phyloP scores from a whole-genome alignment of 2,888 invertebrate species.

The Cryptops parisi region DNA sequence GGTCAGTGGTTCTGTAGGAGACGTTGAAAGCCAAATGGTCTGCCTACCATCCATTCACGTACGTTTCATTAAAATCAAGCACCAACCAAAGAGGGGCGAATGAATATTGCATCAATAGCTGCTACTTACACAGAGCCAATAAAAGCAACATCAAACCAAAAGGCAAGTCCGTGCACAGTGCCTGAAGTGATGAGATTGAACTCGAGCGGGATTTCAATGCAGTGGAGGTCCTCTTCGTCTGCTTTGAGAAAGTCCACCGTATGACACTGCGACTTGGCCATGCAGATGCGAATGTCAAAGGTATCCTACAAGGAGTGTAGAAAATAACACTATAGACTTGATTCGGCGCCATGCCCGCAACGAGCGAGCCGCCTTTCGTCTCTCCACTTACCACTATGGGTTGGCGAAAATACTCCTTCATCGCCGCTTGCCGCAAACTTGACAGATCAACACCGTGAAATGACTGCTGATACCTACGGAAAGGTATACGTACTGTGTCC shows the following conservation, averaged over 20 bases:
- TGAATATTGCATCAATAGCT: not conserved
- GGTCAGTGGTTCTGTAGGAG: slow-evolving; percentile 93
- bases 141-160: slow-evolving; percentile 99
- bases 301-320: slow-evolving; percentile 48
- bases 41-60: too few relatives aligned
- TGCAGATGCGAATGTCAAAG: slow-evolving; percentile 92
- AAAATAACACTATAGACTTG: not conserved
- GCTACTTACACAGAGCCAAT: slow-evolving; percentile 54
- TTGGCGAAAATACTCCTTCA: slow-evolving; percentile 94
- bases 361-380: not conserved
- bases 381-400: slow-evolving; percentile 57
- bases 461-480: slow-evolving; percentile 67
- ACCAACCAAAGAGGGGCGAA: too few relatives aligned
- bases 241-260: slow-evolving; percentile 87
- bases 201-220: slow-evolving; percentile 84
- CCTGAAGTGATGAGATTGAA: slow-evolving; percentile 85
- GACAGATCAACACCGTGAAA: slow-evolving; percentile 96
- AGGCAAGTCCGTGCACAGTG: slow-evolving; percentile 91
- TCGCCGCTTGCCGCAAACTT: slow-evolving; percentile 76
- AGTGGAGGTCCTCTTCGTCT: slow-evolving; percentile 82
- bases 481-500: too few relatives aligned
- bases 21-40: slow-evolving; percentile 91
- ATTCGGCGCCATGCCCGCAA: not conserved
- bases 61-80: not conserved
- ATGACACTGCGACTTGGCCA: slow-evolving; percentile 84